Conservation (phyloP, 1,140 invertebrate species). For the Drosophila orosa region DNA sequence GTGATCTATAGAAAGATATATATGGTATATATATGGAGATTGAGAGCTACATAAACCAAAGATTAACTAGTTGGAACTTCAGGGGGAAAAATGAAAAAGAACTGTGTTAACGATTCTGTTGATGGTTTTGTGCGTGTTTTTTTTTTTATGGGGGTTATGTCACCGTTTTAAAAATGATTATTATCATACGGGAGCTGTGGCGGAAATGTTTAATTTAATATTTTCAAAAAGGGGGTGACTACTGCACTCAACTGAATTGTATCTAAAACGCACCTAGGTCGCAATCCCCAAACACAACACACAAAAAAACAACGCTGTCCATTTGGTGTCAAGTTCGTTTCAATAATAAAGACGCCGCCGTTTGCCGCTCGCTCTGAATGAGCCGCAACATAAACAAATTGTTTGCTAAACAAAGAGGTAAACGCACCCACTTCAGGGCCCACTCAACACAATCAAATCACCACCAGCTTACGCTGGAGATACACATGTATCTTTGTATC, state of each 20-base stretch:
- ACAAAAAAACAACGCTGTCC: slow-evolving; percentile 48
- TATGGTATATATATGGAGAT: neutral
- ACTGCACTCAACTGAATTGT: slow-evolving; percentile 44
- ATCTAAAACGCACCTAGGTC: slow-evolving; percentile 48
- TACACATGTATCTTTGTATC: slow-evolving; percentile 19
- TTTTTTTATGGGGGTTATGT: slow-evolving; percentile 54
- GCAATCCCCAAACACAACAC: slow-evolving; percentile 51
- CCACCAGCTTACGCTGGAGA: slow-evolving; percentile 59
- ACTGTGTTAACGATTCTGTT: slow-evolving; percentile 24
- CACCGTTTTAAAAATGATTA: slow-evolving; percentile 39
- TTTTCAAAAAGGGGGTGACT: slow-evolving; percentile 5
- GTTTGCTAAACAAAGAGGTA: slow-evolving; percentile 74
- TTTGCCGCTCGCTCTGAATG: slow-evolving; percentile 22
- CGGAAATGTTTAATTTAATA: slow-evolving; percentile 71
- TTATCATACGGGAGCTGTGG: slow-evolving; percentile 21
- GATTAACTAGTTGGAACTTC: slow-evolving; percentile 54
- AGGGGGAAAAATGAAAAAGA: slow-evolving; percentile 15
- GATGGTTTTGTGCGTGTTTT: slow-evolving; percentile 29
- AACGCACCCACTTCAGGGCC: slow-evolving; percentile 26
- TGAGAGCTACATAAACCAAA: slow-evolving; percentile 15
- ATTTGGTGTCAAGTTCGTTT: slow-evolving; percentile 80
- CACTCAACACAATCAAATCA: slow-evolving; percentile 30
- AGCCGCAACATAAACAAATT: slow-evolving; percentile 63
- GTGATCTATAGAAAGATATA: slow-evolving; percentile 14
- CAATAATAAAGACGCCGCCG: slow-evolving; percentile 65